Conservation (phyloP, 2,797 vertebrate genomes). For the Poecilia picta region DNA sequence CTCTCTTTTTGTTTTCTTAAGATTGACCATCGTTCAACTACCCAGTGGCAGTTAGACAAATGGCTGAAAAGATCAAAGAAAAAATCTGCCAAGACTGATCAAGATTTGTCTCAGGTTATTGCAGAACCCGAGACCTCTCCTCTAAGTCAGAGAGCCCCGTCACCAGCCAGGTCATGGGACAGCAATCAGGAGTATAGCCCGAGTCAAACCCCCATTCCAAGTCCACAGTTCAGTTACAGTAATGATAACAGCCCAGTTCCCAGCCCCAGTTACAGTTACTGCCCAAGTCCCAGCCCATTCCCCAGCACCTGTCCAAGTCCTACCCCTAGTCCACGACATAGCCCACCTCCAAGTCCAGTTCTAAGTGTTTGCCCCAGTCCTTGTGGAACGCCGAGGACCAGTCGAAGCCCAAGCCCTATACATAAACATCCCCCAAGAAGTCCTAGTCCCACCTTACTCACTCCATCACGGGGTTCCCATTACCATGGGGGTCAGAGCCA, state of each 20-base stretch:
- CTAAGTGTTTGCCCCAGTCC: conserved; percentile 70
- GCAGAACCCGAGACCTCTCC: conserved; percentile 51
- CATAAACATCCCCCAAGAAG: conserved; percentile 56
- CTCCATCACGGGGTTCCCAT: conserved; percentile 43
- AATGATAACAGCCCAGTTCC: conserved; percentile 66
- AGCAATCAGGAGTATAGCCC: conserved; percentile 80
- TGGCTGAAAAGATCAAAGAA: conserved; percentile 92
- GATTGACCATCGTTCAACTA: conserved; percentile 84
- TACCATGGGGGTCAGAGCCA: conserved; percentile 52
- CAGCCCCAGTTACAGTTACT: conserved; percentile 78
- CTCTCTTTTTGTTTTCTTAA: conserved; percentile 57
- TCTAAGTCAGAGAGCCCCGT: conserved; percentile 69
- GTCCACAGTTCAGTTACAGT: conserved; percentile 81
- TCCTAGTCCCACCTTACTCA: conserved; percentile 61
- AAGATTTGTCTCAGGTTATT: conserved; percentile 69
- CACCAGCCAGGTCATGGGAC: conserved; percentile 79
- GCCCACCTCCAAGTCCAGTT: conserved; percentile 56
- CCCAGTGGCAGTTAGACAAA: conserved; percentile 98
- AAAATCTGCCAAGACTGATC: conserved; percentile 83
- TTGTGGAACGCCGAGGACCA: conserved; percentile 61
- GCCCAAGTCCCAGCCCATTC: conserved; percentile 78
- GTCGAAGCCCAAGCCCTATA: conserved; percentile 72
- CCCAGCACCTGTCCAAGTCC: conserved; percentile 76
- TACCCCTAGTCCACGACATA: conserved; percentile 67
- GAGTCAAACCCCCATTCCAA: conserved; percentile 78